phyloP scores from a whole-genome alignment of 2,888 invertebrate genomes.

The Stegophylla sp. region DNA sequence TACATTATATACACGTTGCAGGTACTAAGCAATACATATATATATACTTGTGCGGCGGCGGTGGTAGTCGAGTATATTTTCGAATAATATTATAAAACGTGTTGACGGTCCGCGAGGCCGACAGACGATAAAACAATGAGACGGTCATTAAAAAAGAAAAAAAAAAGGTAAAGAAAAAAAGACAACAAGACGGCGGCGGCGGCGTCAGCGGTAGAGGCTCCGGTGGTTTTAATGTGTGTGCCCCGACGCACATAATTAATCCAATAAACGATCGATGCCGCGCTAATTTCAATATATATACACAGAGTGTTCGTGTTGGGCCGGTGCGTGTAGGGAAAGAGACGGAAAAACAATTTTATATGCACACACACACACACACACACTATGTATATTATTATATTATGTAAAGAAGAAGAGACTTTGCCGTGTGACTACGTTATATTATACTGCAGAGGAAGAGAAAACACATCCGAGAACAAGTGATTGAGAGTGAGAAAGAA shows the following conservation, averaged over 20 bases:
- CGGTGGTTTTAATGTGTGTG: constrained; percentile 50
- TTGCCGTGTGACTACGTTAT: too few species aligned
- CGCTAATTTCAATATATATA: constrained; percentile 58
- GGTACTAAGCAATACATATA: too few species aligned
- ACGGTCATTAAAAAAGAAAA: constrained; percentile 46
- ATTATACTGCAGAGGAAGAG: neutral
- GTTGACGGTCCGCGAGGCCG: constrained; percentile 53
- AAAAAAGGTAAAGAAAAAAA: constrained; percentile 31
- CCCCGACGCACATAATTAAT: constrained; percentile 54
- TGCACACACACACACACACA: neutral
- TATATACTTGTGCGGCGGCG: neutral
- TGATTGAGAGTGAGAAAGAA: neutral
- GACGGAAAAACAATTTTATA: constrained; percentile 34
- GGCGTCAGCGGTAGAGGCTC: constrained; percentile 19
- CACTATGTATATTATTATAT: neutral
- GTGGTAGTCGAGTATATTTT: constrained; percentile 9
- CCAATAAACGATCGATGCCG: constrained; percentile 59
- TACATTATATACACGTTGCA: neutral
- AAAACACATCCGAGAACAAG: neutral
- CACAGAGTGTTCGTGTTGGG: constrained; percentile 25
- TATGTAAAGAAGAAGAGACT: constrained; percentile 20
- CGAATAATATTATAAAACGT: constrained; percentile 54
- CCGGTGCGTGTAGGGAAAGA: neutral
- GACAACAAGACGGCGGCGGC: constrained; percentile 36
- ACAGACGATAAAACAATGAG: constrained; percentile 57